These are phyloP conservation scores for Orientallactaga sibirica DNA, from an alignment of 2,797 vertebrate species.

Conservation along the genomic window DNA sequence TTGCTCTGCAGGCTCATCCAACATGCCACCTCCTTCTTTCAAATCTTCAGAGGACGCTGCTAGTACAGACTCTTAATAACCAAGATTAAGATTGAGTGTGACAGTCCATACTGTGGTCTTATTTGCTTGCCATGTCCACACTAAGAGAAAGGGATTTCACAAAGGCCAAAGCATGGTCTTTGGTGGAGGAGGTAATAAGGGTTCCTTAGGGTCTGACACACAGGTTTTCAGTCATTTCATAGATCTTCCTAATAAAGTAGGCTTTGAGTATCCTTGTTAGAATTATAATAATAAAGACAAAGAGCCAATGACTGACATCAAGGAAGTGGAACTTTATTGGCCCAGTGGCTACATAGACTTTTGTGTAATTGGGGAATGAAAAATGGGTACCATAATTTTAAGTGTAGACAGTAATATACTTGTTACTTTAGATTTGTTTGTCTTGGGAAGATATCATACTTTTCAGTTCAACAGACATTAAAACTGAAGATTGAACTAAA, in stretches of 20 bases:
- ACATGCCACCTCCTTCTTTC: background rate
- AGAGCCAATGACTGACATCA: background rate
- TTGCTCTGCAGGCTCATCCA: background rate
- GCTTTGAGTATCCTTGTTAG: conserved; percentile 13
- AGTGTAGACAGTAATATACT: background rate
- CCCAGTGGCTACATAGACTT: conserved; percentile 13
- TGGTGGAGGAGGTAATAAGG: background rate
- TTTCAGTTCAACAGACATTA: conserved; percentile 39
- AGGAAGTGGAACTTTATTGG: background rate
- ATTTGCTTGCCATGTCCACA: background rate
- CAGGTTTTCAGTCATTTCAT: background rate
- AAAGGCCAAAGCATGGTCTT: background rate
- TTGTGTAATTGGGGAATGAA: background rate
- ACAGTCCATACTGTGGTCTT: background rate
- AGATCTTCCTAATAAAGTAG: conserved; percentile 16
- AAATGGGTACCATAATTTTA: conserved; percentile 37
- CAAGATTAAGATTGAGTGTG: background rate
- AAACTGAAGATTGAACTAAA: conserved; percentile 47
- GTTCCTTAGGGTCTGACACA: background rate
- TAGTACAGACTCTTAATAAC: conserved; percentile 27
- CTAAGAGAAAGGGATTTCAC: background rate
- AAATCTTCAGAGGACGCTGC: background rate
- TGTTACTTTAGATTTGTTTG: conserved; percentile 51
- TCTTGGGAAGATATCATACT: background rate
- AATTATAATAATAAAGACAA: conserved; percentile 32